Conservation (phyloP, 2,888 invertebrate genomes). For the Lithophane socia region DNA sequence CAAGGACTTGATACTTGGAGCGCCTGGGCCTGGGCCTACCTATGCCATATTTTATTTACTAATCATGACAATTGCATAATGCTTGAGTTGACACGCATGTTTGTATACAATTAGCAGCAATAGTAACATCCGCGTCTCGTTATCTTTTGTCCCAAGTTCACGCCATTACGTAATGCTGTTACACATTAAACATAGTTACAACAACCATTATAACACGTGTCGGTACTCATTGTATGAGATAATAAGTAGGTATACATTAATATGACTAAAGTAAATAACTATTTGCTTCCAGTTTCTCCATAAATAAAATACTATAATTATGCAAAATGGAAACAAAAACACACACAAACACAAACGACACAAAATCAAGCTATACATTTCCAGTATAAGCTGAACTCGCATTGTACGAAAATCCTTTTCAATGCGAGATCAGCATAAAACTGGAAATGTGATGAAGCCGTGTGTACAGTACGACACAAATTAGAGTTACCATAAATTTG, state of each 20-base stretch:
- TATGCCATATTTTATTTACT: constrained; percentile 15
- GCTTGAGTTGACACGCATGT: constrained; percentile 9
- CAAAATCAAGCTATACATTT: no score
- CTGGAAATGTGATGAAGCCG: no score
- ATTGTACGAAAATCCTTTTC: no score
- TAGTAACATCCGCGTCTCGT: constrained; percentile 29
- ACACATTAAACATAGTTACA: constrained; percentile 13
- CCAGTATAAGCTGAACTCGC: no score
- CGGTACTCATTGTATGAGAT: constrained; percentile 3
- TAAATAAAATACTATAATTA: no score
- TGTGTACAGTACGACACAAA: no score
- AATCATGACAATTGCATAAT: constrained; percentile 26
- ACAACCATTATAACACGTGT: constrained; percentile 19
- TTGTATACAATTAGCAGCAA: constrained; percentile 60
- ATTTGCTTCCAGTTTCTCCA: constrained; percentile 14
- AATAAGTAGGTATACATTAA: constrained; percentile 27
- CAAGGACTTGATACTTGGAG: no score
- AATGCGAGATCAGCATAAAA: no score
- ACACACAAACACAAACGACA: no score
- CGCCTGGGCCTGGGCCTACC: no score
- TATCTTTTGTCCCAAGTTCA: constrained; percentile 48
- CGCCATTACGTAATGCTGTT: constrained; percentile 28
- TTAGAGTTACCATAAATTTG: no score
- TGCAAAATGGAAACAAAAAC: neutral
- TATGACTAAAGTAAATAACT: constrained; percentile 29